Base-by-base conservation (phyloP, 2,888 invertebrate genomes). In the Drosophila paranaensis region DNA sequence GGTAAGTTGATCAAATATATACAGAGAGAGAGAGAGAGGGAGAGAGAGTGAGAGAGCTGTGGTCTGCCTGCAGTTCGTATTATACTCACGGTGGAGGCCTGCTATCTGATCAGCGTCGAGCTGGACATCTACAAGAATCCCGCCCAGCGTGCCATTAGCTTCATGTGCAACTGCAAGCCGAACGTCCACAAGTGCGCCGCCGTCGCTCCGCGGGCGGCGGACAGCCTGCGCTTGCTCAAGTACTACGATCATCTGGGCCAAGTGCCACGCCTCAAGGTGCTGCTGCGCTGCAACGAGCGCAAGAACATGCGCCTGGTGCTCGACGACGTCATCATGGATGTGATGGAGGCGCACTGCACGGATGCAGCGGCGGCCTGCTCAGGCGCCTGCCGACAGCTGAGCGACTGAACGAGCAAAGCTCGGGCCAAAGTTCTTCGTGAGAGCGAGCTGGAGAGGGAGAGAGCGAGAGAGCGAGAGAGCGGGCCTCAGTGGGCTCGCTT, bases 31-130 rank as follows among this genome's bases (percentile, higher is more conserved):
- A n/a, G 1, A 11, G 5, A 20, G 10, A 11, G 20, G 10, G 20
- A 6, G 13, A 25, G 14, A 13, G 45, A 25, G 45, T 9, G 10
- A 25, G 45, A 9, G 27, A 2, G 30, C 40, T 10, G 25, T 10
- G 25, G 10, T 43, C n/a, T 20, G 40, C 3, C 35, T 55, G 6
- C 46, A 71, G 82, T 87, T 53, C 78, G 89, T 30, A 79, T 91
- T 37, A 79, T 86, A 30, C 55, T 91, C 10, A 77, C 75, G 0
- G 16, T 91, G 79, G 90, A 90, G 50, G 76, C 90, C 0, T 89
- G 89, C 63, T 91, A 90, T 46, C 72, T 91, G 80, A 82, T 89
- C 56, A 83, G 83, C 61, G 72, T 89, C 13, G 63, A 79, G 20
- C 77, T 87, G 53, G 81, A 85, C 46, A 60, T 88, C 20, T 20